Base-by-base conservation (phyloP, 2,888 invertebrate genomes). In the Lasioglossum villosulum region DNA sequence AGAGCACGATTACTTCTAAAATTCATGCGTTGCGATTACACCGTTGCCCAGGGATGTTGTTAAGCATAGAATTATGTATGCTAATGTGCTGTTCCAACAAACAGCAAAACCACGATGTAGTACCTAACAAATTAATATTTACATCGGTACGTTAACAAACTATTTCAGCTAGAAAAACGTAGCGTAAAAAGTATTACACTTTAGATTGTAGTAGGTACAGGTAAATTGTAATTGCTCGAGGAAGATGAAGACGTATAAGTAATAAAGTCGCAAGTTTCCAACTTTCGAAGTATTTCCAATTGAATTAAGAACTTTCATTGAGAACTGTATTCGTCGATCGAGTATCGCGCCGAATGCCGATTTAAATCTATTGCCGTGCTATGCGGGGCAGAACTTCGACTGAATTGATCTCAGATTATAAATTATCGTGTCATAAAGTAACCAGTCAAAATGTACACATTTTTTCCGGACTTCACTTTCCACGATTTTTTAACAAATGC, bases 1-100 rank as follows among this genome's bases (percentile, higher is more conserved):
- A 30, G 30, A 52, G 27, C 30, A 19, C 48, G 23, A n/a, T 23
- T 48, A 52, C 12, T 37, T 52, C 30, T 23, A 73, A 73, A 34
- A 52, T 73, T 52, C 73, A n/a, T 73, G 34, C 34, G 12, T 52
- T 30, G 23, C 34, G 19, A 16, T 52, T 73, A 73, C 52, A 73
- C 30, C 12, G n/a, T 75, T 30, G 10, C 27, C 19, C 59, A 19
- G 30, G 27, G 27, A 27, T 10, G 27, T 10, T 19, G 16, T 19
- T 23, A 45, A 72, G 3, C 19, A 19, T 72, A 45, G 16, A 72
- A 72, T 72, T 27, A 27, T 19, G 30, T 37, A 37, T 59, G 59
- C 5, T 27, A 59, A 59, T 16, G 14, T 27, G 59, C 27, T 14
- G 59, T 27, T 27, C 27, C 27, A 27, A 27, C 59, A 14, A 27